Evolutionary conservation across 2,888 invertebrate genomes (phyloP), one percentile per base, ranked within the genome.

Genomic region (Hipparchia semele): DNA sequence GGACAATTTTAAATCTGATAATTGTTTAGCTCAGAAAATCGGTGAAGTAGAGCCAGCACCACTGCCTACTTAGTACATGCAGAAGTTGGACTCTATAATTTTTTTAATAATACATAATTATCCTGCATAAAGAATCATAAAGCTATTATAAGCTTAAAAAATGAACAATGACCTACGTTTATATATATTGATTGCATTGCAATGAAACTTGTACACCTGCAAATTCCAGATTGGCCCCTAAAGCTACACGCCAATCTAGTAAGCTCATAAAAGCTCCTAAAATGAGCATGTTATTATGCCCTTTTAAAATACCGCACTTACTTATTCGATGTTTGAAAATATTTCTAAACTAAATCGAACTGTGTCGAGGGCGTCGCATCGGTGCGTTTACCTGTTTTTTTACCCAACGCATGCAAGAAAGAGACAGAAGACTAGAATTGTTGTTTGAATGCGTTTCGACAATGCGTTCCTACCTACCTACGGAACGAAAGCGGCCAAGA

Each of bases 311-410:
- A 5, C 10, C 60, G 46, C 61, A 51, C 13, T 13, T 54, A 54
- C 51, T 8, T 10, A 68, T 67, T 68, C 6, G 33, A 54, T 53
- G 58, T 67, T 73, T 71, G 61, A 66, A 72, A 67, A 71, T 72
- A 73, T 60, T 72, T 71, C 67, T 70, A 72, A 71, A 75, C 67
- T 73, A 73, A 74, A 75, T 67, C 72, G 68, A 69, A 77, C 58
- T 72, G 72, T 73, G 70, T 70, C 64, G 75, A 72, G 67, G 74
- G 73, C 73, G 70, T 67, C 69, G 73, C 72, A 73, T 73, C 77
- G 76, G 74, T 76, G 75, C 75, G 76, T 90, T 88, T 92, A 91
- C 92, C 92, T 92, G 91, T 87, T 89, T 87, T 90, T 87, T 86
- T 80, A 68, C 49, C 54, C 80, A 81, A 85, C 87, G 86, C 86